Evolutionary conservation across 2,113 vertebrate genomes (phyloP), one percentile per base, ranked within the genome.

Genomic region (Halcyon malimbica): DNA sequence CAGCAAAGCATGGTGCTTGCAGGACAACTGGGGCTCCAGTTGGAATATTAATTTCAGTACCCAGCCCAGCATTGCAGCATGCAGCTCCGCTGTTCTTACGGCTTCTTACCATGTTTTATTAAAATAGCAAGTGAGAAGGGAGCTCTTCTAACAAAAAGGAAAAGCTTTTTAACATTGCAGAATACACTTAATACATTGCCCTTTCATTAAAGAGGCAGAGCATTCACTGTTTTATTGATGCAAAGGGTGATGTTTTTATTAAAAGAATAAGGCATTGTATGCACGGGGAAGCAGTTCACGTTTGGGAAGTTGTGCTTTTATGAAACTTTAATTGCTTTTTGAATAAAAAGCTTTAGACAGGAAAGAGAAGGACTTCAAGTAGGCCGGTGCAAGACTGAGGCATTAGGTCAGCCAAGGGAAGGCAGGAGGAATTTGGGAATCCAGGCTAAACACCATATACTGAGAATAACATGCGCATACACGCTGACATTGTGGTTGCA

Each of bases 311-410:
- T 80, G 53, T 37, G 46, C 70, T 71, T 90, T 71, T 81, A 80
- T 87, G 73, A 76, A 93, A 83, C 14, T 83, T 92, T 68, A 93
- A 79, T 88, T 79, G n/a, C 16, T 83, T 84, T 88, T 77, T 64
- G 39, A 77, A 84, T 60, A 41, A 73, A 83, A 87, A 77, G 7
- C 50, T 74, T 83, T 89, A 21, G 48, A 21, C 3, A 39, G 57
- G 51, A 59, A 73, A 69, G 26, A 67, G 70, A 65, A 87, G 23
- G 23, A 37, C 48, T 79, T 75, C 26, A 79, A 79, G 26, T 5
- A 29, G 51, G n/a, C 37, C 19, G 62, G 19, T 84, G 48, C 28
- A 33, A 69, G 28, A 12, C 11, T 35, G 29, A 51, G 37, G 12
- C 11, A 16, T 57, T 48, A 75, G 53, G 21, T 33, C 85, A 54